These are phyloP conservation scores for Empidonax alnorum DNA, from an alignment of 2,113 vertebrate species.

Conservation along the genomic window DNA sequence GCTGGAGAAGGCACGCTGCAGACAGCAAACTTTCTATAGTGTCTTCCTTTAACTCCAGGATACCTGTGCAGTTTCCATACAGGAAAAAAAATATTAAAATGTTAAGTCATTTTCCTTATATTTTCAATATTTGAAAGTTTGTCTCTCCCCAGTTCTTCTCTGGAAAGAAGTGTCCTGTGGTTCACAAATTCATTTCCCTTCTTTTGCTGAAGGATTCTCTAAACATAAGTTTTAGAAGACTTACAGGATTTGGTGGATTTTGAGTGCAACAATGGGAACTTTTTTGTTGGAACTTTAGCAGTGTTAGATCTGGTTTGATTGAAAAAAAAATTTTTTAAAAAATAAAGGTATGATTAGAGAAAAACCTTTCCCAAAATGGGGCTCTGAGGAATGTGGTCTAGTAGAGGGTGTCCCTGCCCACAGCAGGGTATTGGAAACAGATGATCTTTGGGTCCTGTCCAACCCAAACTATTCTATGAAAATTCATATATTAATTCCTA, in stretches of 20 bases:
- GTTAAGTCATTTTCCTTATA: background rate
- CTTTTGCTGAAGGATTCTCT: background rate
- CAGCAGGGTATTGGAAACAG: accelerated
- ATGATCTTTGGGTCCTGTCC: background rate
- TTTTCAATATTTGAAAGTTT: background rate
- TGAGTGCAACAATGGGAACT: background rate
- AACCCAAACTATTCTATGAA: background rate
- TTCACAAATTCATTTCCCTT: background rate
- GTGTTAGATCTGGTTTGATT: background rate
- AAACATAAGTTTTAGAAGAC: background rate
- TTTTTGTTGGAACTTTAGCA: background rate
- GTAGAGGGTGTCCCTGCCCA: background rate
- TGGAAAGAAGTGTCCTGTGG: background rate
- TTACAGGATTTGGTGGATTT: background rate
- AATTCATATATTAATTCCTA: background rate
- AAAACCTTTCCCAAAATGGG: accelerated
- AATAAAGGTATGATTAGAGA: background rate
- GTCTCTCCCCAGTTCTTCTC: background rate
- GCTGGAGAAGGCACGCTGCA: constrained; percentile 94
- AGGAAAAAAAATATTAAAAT: too few relatives aligned
- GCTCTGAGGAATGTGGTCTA: background rate
- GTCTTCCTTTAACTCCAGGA: constrained; percentile 94
- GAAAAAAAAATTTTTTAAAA: background rate
- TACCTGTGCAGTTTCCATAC: constrained; percentile 75
- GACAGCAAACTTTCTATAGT: constrained; percentile 94